Evolutionary conservation across 2,888 invertebrate genomes (phyloP), one percentile per base, ranked within the genome.

Genomic region (Hypselothyrea guttata): DNA sequence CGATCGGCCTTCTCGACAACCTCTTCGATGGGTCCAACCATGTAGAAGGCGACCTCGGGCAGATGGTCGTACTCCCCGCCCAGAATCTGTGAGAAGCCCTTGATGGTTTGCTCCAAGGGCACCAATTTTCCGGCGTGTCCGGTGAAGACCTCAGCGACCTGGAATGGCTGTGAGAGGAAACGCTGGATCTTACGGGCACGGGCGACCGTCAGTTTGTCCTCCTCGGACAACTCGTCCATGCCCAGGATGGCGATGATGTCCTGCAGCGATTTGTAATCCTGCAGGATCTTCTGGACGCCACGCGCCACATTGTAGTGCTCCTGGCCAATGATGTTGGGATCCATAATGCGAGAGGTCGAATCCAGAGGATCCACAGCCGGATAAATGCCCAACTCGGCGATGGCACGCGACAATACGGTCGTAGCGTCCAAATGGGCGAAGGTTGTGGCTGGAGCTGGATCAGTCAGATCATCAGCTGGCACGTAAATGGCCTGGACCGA

Each of bases 361-460:
- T 97, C 97, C 52, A 97, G 93, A 28, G 97, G 97, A 91, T 97
- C 97, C 72, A 98, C 97, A 87, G 97, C 97, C 0, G 97, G 97
- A 91, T 97, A 97, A 90, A 96, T 96, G 84, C 96, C 97, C 89
- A 97, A 91, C 90, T 97, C 97, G 72, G 97, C 96, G 90, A 97
- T 97, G 86, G 96, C 96, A 90, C 97, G 94, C 38, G 96, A 97
- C 91, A 97, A 91, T 76, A 98, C 97, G 90, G 97, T 97, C 75
- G 97, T 97, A 88, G 97, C 97, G 88, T 98, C 97, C 93, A 97
- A 95, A 91, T 98, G 97, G 91, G 97, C 97, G 88, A 97, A 98
- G 44, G 97, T 97, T 72, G 97, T 97, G 75, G 97, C 97, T 58
- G 97, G 97, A 63, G 97, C 97, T 74, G 97, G 97, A 92, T 98